phyloP scores from a whole-genome alignment of 2,113 vertebrate genomes.

The Mustela lutreola region DNA sequence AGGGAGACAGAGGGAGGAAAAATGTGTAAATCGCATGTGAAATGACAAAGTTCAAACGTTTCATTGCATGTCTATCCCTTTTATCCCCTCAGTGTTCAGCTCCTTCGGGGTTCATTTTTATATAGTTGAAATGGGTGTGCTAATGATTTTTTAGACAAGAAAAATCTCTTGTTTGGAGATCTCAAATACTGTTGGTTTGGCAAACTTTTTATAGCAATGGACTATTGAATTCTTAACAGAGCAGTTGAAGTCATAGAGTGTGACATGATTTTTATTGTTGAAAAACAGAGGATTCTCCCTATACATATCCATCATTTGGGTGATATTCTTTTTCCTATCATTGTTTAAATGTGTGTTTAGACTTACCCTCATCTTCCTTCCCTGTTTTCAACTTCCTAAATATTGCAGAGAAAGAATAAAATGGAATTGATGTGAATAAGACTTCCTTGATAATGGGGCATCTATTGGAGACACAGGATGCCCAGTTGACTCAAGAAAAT shows the following conservation, averaged over 20 bases:
- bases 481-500: not conserved
- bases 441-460: not conserved
- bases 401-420: not conserved
- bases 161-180: not conserved
- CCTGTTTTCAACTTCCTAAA: conserved; percentile 27
- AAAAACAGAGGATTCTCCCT: not conserved
- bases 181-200: not conserved
- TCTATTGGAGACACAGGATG: not conserved
- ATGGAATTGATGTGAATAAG: not conserved
- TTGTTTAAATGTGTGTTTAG: conserved; percentile 35
- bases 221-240: not conserved
- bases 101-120: not conserved
- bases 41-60: not conserved
- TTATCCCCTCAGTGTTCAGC: not conserved
- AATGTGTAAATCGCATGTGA: not conserved
- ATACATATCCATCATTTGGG: not conserved
- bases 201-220: not conserved
- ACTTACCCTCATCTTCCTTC: not conserved
- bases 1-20: not conserved
- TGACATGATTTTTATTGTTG: conserved; percentile 4
- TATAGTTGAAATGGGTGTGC: not conserved
- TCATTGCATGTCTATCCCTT: not conserved
- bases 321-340: not conserved
- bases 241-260: not conserved
- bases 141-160: not conserved